A percentile compares a stretch with the other conserved stretches of the same genome.
Conservation (phyloP, 2,113 vertebrate species). For the Elephas maximus region DNA sequence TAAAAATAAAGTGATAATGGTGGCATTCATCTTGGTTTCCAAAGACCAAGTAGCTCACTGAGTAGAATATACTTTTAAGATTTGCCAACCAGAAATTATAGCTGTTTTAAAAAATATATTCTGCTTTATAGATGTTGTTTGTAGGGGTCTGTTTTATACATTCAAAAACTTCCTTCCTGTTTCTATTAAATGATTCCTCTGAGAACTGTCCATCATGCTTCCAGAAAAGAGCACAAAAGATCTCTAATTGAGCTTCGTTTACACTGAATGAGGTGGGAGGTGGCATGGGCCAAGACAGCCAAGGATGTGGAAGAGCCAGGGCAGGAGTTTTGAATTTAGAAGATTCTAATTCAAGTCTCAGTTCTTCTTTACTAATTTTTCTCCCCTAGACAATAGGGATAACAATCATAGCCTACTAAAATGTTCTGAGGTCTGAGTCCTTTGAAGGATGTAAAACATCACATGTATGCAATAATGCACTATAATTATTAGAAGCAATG, state of each 20-base stretch:
- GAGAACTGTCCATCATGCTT: slow-evolving; percentile 54
- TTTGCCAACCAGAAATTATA: slow-evolving; percentile 9
- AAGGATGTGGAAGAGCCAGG: background rate
- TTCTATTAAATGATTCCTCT: slow-evolving; percentile 42
- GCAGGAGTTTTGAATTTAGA: background rate
- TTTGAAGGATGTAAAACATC: background rate
- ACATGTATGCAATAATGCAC: background rate
- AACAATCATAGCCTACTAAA: background rate
- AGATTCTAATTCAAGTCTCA: slow-evolving; percentile 46
- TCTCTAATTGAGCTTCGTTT: slow-evolving; percentile 75
- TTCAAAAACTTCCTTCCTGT: slow-evolving; percentile 42
- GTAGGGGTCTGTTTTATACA: slow-evolving; percentile 7
- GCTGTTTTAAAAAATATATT: slow-evolving; percentile 21
- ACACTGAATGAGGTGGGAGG: slow-evolving; percentile 28
- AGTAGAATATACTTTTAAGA: slow-evolving; percentile 33
- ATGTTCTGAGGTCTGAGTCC: background rate
- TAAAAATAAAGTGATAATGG: slow-evolving; percentile 33
- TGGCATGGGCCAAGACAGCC: background rate
- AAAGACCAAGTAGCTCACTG: background rate
- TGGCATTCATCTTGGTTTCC: background rate
- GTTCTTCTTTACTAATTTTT: slow-evolving; percentile 36
- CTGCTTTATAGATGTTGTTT: slow-evolving; percentile 21
- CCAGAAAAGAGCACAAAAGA: slow-evolving; percentile 49
- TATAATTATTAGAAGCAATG: background rate
- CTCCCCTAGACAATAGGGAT: background rate